These are phyloP conservation scores for Onychomys torridus DNA, from an alignment of 2,797 vertebrate genomes.

Conservation along the genomic window DNA sequence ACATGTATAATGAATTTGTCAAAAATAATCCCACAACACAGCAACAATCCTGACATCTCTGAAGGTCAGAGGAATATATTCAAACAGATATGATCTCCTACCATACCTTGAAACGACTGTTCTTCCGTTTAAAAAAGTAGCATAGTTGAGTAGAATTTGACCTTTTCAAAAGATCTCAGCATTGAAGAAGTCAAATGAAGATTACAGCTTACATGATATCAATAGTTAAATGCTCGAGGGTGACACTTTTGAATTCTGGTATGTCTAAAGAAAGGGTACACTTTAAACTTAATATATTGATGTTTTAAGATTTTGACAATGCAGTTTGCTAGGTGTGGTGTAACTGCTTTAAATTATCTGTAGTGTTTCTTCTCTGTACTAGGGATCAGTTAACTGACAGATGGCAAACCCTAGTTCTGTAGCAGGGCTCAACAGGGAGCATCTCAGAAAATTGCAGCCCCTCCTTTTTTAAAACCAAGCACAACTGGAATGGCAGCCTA, in stretches of 20 bases:
- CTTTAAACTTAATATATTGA: slow-evolving; percentile 51
- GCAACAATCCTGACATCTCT: neutral
- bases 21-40: slow-evolving; percentile 6
- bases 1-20: neutral
- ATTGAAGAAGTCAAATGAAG: slow-evolving; percentile 6
- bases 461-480: neutral
- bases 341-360: slow-evolving; percentile 29
- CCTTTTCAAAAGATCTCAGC: slow-evolving; percentile 47
- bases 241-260: slow-evolving; percentile 17
- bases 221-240: neutral
- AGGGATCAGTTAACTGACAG: neutral
- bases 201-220: neutral
- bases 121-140: neutral
- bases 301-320: slow-evolving; percentile 29
- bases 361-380: neutral
- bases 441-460: neutral
- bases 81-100: neutral
- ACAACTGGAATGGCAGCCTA: neutral
- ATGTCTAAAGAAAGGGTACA: neutral
- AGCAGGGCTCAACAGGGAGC: neutral
- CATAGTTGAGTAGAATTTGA: slow-evolving; percentile 31
- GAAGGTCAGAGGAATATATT: neutral
- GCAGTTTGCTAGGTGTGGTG: slow-evolving; percentile 25
- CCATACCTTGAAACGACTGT: neutral
- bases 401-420: neutral